Base-by-base conservation (phyloP, 2,888 invertebrate species). In the Polia nebulosa region DNA sequence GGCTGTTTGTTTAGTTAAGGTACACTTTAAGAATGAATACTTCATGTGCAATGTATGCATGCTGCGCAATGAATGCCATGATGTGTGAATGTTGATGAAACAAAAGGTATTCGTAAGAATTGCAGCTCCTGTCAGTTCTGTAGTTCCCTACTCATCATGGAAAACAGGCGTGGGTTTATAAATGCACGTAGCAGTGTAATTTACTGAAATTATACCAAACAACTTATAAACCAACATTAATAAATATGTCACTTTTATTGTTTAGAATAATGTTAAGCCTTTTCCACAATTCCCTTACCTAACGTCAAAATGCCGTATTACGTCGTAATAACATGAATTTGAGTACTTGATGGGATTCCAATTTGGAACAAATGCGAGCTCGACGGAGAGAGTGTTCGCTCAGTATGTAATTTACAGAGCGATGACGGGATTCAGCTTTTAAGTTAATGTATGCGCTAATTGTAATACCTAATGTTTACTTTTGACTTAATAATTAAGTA, bases 271-370 rank as follows among this genome's bases (percentile, higher is more conserved):
- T 57, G 49, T 32, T 27, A 63, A 72, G 29, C 27, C 27, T 39
- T 36, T 41, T 44, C 13, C 44, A 32, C 36, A 63, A 68, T 49
- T 60, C 60, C 51, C 70, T 70, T 78, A n/a, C n/a, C n/a, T n/a
- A 65, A 52, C 22, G 59, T 63, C 66, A 66, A 71, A 81, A 69
- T 68, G 51, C 25, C 22, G 17, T 65, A 72, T 53, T 62, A 66
- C 59, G 27, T 70, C 64, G 70, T 70, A 76, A 70, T 72, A 72
- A 72, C 65, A 70, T 61, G 52, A 72, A 64, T 72, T 66, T 60
- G 57, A 70, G 58, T 57, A 70, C 64, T 79, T 77, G 73, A 69
- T 78, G 62, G 49, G 76, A 72, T 76, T 79, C 75, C 27, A 75
- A 78, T 66, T 60, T 57, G 53, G 66, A 57, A 57, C 53, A 44